Base-by-base conservation (phyloP, 2,888 invertebrate genomes). In the Drosophila pseudotakahashii region DNA sequence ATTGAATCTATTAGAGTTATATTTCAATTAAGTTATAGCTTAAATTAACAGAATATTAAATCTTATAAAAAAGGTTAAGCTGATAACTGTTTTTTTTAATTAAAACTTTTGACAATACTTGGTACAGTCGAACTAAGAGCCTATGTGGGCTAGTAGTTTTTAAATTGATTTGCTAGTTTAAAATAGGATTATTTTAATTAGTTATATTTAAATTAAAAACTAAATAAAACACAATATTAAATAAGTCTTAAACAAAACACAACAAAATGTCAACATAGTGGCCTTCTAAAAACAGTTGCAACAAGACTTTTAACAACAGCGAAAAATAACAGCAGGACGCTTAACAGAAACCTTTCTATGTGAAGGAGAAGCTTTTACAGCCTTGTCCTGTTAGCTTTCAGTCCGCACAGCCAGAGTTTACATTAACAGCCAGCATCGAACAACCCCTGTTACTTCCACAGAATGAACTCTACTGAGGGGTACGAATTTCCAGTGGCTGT, bases 401-500 rank as follows among this genome's bases (percentile, higher is more conserved):
- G 9, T 1, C 42, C 34, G 19, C 7, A n/a, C n/a, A 19, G 0
- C 5, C 16, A 19, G 19, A 34, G 1, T 13, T 59, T 67, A 57
- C 68, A 63, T n/a, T 36, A 55, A 44, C 45, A 59, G 44, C 9
- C 13, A 10, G 14, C 47, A 14, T 19, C 26, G 5, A 37, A 58
- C 58, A 45, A 14, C 7, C 1, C 2, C 53, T 66, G 64, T 63
- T 10, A 13, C 42, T 75, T 79, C 75, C 69, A 84, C 51, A 81
- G 53, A 85, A 85, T 81, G 81, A 81, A 81, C 85, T 45, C 76
- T 73, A 61, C 70, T 66, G 50, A 54, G 64, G 69, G 72, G 61
- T 13, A 41, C 19, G 13, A 13, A 1, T 30, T 79, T 84, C 80
- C 83, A 80, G 80, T 14, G 55, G 11, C 51, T 68, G 51, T 58